phyloP scores from a whole-genome alignment of 2,888 invertebrate species.

The Drosophila planitibia region DNA sequence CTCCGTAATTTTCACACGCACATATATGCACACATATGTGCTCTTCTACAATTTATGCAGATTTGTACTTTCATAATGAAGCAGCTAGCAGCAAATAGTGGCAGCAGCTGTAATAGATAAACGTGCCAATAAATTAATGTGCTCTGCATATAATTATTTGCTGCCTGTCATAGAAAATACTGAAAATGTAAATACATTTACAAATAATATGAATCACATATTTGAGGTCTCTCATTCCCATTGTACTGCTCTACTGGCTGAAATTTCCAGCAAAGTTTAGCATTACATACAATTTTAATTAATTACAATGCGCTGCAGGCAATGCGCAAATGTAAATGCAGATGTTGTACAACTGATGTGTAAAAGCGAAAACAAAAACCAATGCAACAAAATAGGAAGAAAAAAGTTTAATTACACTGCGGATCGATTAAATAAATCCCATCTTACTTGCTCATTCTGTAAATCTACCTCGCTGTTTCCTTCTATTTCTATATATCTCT shows the following conservation, averaged over 20 bases:
- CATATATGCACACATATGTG: neutral
- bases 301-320: constrained; percentile 63
- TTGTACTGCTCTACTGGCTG: constrained; percentile 40
- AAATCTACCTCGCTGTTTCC: neutral
- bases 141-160: constrained; percentile 74
- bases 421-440: constrained; percentile 43
- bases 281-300: constrained; percentile 74
- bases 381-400: constrained; percentile 34
- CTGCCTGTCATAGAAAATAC: constrained; percentile 52
- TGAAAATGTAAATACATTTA: constrained; percentile 28
- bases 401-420: constrained; percentile 37
- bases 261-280: constrained; percentile 58
- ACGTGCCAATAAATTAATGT: constrained; percentile 76
- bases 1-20: constrained; percentile 12
- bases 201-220: constrained; percentile 30
- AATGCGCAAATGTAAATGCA: constrained; percentile 70
- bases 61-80: constrained; percentile 57
- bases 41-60: constrained; percentile 58
- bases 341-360: constrained; percentile 36
- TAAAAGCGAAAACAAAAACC: constrained; percentile 35
- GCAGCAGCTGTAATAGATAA: constrained; percentile 62
- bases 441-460: neutral
- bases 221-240: constrained; percentile 8
- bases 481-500: neutral
- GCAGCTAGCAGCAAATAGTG: constrained; percentile 13